A percentile compares a stretch with the other conserved stretches of the same genome.
Conservation (phyloP, 1,140 invertebrate species). For the Achroia grisella region DNA sequence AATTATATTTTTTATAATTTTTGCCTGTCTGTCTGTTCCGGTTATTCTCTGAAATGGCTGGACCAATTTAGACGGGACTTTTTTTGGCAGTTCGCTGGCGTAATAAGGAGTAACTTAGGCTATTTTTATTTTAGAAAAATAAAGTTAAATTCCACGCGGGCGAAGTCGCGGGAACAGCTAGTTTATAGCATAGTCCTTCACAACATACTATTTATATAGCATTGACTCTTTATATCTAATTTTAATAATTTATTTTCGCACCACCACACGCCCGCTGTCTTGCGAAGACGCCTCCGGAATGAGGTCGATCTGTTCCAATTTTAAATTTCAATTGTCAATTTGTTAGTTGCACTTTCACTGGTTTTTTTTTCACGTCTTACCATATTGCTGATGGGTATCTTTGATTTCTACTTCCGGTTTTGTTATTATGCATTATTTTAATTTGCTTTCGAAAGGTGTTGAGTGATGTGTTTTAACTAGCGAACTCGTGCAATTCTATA, state of each 20-base stretch:
- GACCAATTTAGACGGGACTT: too few relatives aligned
- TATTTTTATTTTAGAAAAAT: too few relatives aligned
- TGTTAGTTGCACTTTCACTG: slow-evolving; percentile 49
- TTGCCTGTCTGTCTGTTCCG: too few relatives aligned
- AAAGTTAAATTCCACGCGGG: slow-evolving; percentile 1
- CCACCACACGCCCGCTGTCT: slow-evolving; percentile 37
- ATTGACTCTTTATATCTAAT: slow-evolving; percentile 18
- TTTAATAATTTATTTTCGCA: slow-evolving; percentile 53
- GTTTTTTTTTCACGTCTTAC: slow-evolving; percentile 28
- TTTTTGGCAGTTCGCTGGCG: too few relatives aligned
- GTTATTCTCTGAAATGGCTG: too few relatives aligned
- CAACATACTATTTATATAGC: neutral
- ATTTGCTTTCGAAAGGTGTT: neutral
- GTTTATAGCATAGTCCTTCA: neutral
- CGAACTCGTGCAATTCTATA: too few relatives aligned
- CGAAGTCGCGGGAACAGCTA: slow-evolving; percentile 1
- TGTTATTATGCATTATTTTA: neutral
- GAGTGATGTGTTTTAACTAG: too few relatives aligned
- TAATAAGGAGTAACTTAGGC: too few relatives aligned
- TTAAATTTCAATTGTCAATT: slow-evolving; percentile 53
- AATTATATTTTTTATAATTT: too few relatives aligned
- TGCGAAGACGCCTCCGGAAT: slow-evolving; percentile 45
- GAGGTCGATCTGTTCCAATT: slow-evolving; percentile 61
- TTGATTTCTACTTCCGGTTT: too few relatives aligned
- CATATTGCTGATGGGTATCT: neutral